Evolutionary conservation across 2,888 invertebrate genomes (phyloP).

Genomic region (Chymomyza procnemis): DNA sequence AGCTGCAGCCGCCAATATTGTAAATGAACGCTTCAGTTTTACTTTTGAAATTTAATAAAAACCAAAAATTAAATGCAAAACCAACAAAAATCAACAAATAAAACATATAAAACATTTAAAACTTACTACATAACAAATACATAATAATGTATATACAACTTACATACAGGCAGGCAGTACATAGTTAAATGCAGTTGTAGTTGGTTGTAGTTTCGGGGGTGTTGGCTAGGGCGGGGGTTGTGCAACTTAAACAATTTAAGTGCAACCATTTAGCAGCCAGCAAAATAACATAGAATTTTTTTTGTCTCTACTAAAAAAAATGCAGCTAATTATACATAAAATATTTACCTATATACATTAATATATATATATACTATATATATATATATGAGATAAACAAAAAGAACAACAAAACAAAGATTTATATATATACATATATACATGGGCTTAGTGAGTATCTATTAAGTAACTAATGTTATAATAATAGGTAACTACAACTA

Average conservation of each 20-base stretch:
- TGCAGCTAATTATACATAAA: slow-evolving; percentile 13
- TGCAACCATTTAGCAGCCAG: slow-evolving; percentile 39
- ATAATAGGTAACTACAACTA: slow-evolving; percentile 29
- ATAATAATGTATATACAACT: not conserved
- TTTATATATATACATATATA: slow-evolving; percentile 27
- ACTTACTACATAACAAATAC: slow-evolving; percentile 13
- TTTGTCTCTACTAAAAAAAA: slow-evolving; percentile 53
- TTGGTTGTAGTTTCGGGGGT: too few relatives aligned
- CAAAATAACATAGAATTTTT: slow-evolving; percentile 40
- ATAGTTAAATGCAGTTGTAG: not conserved
- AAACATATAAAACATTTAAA: slow-evolving; percentile 27
- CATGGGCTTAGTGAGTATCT: not conserved
- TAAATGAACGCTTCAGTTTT: slow-evolving; percentile 69
- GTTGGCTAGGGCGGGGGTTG: too few relatives aligned
- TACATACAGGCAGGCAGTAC: too few relatives aligned
- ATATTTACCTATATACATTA: slow-evolving; percentile 13
- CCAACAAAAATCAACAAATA: slow-evolving; percentile 13
- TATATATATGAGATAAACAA: slow-evolving; percentile 14
- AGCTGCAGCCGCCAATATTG: slow-evolving; percentile 55
- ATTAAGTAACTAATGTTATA: not conserved
- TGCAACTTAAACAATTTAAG: slow-evolving; percentile 47
- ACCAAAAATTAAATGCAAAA: slow-evolving; percentile 28
- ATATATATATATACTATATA: slow-evolving; percentile 3
- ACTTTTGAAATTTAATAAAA: slow-evolving; percentile 49
- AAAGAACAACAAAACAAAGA: too few relatives aligned